These are phyloP conservation scores for Trematocara marginatum DNA, from an alignment of 2,113 vertebrate species.

Conservation along the genomic window DNA sequence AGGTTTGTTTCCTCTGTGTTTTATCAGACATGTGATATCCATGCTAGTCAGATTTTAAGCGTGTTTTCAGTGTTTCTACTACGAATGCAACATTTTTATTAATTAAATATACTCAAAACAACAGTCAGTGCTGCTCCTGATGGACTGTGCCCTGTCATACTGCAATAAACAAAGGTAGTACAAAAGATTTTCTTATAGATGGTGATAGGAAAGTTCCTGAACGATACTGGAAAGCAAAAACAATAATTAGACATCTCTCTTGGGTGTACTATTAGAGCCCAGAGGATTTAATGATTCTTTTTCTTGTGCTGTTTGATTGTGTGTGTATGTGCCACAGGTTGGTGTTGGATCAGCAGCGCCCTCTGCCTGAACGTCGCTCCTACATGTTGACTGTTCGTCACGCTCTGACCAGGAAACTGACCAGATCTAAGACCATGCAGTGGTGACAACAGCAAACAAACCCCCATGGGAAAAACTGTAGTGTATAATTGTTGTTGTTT, in stretches of 20 bases:
- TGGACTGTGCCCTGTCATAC: accelerated
- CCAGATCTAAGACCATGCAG: constrained; percentile 63
- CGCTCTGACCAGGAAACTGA: constrained; percentile 57
- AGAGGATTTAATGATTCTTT: neutral
- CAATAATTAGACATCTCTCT: neutral
- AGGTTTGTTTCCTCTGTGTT: constrained; percentile 18
- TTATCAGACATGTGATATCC: neutral
- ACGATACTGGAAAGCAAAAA: neutral
- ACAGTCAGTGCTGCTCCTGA: neutral
- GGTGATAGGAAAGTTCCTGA: neutral
- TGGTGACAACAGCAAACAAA: constrained; percentile 37
- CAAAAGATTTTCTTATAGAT: accelerated
- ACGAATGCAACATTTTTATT: neutral
- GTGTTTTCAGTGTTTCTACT: neutral
- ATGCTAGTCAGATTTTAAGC: neutral
- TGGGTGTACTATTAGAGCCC: neutral
- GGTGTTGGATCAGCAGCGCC: constrained; percentile 58
- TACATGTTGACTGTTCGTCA: constrained; percentile 63
- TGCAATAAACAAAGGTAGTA: neutral
- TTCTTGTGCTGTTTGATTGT: neutral
- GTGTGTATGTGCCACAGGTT: constrained; percentile 17
- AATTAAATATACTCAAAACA: neutral
- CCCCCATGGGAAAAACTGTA: neutral
- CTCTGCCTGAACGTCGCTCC: constrained; percentile 59
- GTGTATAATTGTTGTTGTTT: neutral